These are phyloP conservation scores for Cynocephalus volans DNA, from an alignment of 2,113 vertebrate species.

Conservation along the genomic window DNA sequence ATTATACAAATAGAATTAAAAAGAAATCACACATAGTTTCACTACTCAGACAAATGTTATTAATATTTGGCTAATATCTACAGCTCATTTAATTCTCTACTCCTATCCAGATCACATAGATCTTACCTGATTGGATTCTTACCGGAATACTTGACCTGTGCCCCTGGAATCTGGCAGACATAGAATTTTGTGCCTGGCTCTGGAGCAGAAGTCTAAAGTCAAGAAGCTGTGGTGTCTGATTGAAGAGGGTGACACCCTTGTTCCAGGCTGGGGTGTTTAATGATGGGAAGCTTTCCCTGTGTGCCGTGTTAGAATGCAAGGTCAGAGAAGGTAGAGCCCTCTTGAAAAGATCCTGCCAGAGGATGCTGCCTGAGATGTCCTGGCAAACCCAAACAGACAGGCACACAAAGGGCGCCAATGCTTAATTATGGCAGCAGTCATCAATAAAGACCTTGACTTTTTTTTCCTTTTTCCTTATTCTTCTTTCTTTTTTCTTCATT, in stretches of 20 bases:
- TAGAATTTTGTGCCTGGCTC: background rate
- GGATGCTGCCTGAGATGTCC: background rate
- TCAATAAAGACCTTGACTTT: background rate
- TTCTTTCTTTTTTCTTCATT: background rate
- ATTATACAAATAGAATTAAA: background rate
- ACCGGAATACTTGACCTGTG: background rate
- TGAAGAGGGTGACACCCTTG: background rate
- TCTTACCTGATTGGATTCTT: background rate
- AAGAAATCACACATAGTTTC: background rate
- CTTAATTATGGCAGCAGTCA: background rate
- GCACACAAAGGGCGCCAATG: background rate
- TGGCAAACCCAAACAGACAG: background rate
- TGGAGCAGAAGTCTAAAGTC: background rate
- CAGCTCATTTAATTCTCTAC: background rate
- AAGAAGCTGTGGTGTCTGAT: background rate
- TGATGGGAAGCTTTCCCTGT: background rate
- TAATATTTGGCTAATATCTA: background rate
- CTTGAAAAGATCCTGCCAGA: background rate
- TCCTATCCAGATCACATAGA: background rate
- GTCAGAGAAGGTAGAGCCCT: background rate
- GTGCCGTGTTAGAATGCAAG: background rate
- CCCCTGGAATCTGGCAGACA: background rate
- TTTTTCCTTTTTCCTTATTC: background rate
- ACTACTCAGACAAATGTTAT: background rate
- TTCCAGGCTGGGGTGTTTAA: too few relatives aligned